Evolutionary conservation across 1,140 invertebrate genomes (phyloP), one percentile per base, ranked within the genome.

Genomic region (Caenorhabditis remanei): DNA sequence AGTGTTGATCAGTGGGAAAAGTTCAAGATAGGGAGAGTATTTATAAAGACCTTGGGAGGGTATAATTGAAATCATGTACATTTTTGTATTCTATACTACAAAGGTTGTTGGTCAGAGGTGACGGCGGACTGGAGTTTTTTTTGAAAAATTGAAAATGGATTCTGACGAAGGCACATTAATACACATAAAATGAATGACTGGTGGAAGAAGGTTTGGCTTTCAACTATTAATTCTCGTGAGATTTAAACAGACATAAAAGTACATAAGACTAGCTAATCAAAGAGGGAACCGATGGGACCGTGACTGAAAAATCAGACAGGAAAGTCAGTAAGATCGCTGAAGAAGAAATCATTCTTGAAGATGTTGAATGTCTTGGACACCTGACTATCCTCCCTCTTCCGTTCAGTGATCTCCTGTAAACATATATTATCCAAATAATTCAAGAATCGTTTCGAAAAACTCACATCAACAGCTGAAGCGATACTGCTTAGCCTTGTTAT

Each of bases 301-400:
- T 46, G n/a, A 21, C 7, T n/a, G 4, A 75, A 79, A 53, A 40
- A 53, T 50, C 46, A 79, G 21, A 79, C 71, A 13, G 71, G 71
- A 46, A 79, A 79, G 53, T 79, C 71, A 46, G 71, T 79, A 46
- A 79, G 71, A 67, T 85, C 84, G 56, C 84, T 71, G 43, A 82
- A 83, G 71, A 83, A 87, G 61, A 87, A 56, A 65, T 87, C 79
- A 14, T 87, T 84, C 43, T 84, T 83, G 43, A 87, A 87, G 40
- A 87, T 65, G 79, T 87, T 87, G 86, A 87, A 87, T 21, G 86
- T 87, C 32, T 83, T 82, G 13, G 71, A 87, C 41, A 87, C 43
- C 71, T 87, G 86, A 67, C 67, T 43, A 55, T 87, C 86, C 55
- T 87, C 86, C 55, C 58, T 56, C 41, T 71, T 83, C 48, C 56